phyloP scores from a whole-genome alignment of 2,797 vertebrate genomes.

The Eleutherodactylus coqui region DNA sequence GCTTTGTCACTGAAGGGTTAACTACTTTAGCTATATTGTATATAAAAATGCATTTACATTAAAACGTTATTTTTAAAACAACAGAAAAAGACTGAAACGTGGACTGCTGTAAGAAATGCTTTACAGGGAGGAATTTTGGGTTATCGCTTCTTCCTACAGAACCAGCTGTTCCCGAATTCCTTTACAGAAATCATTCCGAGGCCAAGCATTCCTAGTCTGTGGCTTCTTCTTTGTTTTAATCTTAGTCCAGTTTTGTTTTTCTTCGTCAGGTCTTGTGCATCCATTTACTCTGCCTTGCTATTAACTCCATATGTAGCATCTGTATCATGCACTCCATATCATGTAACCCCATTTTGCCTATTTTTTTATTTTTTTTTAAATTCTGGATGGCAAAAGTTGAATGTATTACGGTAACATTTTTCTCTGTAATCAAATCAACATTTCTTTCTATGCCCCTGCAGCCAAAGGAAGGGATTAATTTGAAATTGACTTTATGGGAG shows the following conservation, averaged over 20 bases:
- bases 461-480: too few species aligned
- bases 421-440: too few species aligned
- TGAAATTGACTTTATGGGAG: too few species aligned
- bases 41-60: background rate
- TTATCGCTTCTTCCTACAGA: conserved; percentile 1
- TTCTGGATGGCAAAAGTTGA: background rate
- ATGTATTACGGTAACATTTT: too few species aligned
- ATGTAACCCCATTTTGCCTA: too few species aligned
- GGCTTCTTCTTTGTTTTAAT: background rate
- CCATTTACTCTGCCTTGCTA: background rate
- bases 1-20: too few species aligned
- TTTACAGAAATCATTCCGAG: background rate
- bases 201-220: background rate
- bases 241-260: conserved; percentile 10
- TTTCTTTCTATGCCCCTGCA: too few species aligned
- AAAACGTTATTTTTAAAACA: background rate
- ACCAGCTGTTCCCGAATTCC: conserved; percentile 3
- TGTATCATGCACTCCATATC: background rate
- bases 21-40: too few species aligned
- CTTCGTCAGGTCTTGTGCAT: background rate
- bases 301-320: background rate
- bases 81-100: background rate
- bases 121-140: background rate
- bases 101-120: background rate
- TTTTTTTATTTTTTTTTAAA: too few species aligned